Base-by-base conservation (phyloP, 1,140 invertebrate species). In the Solen grandis region DNA sequence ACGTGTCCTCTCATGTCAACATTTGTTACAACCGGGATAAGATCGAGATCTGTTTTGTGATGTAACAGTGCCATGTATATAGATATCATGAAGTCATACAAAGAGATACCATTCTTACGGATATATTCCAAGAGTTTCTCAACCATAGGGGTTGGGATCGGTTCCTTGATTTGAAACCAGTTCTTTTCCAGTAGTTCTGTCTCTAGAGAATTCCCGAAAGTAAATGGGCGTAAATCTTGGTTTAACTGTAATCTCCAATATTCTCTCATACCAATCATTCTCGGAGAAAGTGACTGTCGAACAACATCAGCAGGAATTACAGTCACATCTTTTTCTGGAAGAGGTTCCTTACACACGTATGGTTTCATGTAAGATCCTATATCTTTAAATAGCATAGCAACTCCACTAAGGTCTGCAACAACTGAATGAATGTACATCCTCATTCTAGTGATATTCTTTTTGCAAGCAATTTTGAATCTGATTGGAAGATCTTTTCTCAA, bases 301-400 rank as follows among this genome's bases (percentile, higher is more conserved):
- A 59, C 52, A 27, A 46, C 52, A 41, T 72, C 55, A 27, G 55
- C 52, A 38, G 69, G 52, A 5, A 59, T 36, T 36, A 59, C 60
- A 27, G 25, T 57, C 8, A 46, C 46, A 14, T 72, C 55, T 22
- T 59, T 59, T 25, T 72, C 55, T 5, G 35, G 22, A 13, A 57
- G 13, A 33, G 19, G 31, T 35, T 59, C 69, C 14, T 59, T 59
- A 35, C 36, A 59, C 4, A 57, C 60, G 33, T 72, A 57, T 38
- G 52, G 52, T 59, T 72, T 59, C 69, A 72, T 60, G 65, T 68
- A 68, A 4, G 65, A 38, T 27, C 69, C 52, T 29, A 38, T 72
- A 57, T 59, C 69, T 13, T 36, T 10, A 36, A 72, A 59, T 14
- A 38, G 50, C 55, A 41, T 59, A 0, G 35, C 55, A 35, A 57